Conservation (phyloP, 2,113 vertebrate genomes). For the Theristicus caerulescens region DNA sequence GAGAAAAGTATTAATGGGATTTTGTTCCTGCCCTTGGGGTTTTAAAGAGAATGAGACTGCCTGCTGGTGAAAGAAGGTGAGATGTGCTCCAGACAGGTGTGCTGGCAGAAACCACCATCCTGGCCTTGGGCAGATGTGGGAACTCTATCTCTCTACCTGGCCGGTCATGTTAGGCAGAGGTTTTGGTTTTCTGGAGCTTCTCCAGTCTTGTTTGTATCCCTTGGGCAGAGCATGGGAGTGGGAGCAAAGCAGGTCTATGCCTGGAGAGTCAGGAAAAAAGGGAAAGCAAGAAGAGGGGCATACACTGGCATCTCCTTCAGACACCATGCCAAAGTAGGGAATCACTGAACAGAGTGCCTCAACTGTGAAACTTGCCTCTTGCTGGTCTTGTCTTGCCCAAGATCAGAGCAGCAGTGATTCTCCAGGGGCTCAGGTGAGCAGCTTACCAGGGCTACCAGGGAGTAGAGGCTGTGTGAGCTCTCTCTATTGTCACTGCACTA, state of each 20-base stretch:
- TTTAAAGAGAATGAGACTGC: not conserved
- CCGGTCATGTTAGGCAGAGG: not conserved
- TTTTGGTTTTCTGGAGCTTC: not conserved
- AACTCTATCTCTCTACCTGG: not conserved
- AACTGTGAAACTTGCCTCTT: not conserved
- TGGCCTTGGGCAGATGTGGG: not conserved
- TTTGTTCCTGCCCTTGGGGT: not conserved
- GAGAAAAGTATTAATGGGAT: not conserved
- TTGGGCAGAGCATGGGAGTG: not conserved
- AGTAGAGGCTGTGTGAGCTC: not conserved
- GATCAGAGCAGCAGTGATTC: not conserved
- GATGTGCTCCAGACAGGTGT: not conserved
- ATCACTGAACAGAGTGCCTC: not conserved
- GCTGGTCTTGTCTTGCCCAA: not conserved
- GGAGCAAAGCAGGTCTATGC: not conserved
- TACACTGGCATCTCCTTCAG: not conserved
- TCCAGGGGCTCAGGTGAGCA: not conserved
- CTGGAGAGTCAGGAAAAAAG: not conserved
- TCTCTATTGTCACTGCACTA: not conserved
- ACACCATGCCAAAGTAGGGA: not conserved
- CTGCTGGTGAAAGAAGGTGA: not conserved
- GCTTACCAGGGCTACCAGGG: fast-evolving
- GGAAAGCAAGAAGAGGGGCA: not conserved
- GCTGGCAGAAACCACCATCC: not conserved
- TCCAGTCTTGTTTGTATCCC: not conserved